A percentile compares a stretch with the other conserved stretches of the same genome.
Conservation (phyloP, 2,888 invertebrate genomes). For the Rhimphoctona megacephalus region DNA sequence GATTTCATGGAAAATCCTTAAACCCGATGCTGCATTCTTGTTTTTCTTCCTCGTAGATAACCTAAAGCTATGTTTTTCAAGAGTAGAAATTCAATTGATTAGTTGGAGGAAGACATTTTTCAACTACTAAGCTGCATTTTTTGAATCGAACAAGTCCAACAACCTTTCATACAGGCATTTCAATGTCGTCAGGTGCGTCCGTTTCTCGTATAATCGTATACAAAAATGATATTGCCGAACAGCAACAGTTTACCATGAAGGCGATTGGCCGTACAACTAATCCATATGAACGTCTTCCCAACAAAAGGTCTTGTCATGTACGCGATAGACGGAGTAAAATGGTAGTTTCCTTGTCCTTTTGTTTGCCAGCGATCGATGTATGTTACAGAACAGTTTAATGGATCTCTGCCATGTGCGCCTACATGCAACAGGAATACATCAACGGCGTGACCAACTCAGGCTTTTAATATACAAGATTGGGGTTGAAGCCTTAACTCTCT, state of each 20-base stretch:
- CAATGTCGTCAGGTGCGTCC: neutral
- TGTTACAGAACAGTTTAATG: slow-evolving; percentile 8
- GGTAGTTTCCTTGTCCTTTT: slow-evolving; percentile 8
- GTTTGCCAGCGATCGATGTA: slow-evolving; percentile 18
- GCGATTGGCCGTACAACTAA: neutral
- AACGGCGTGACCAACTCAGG: neutral
- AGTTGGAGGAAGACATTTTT: neutral
- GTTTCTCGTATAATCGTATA: neutral
- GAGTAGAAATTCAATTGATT: neutral
- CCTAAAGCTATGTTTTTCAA: neutral
- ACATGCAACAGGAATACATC: neutral
- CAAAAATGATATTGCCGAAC: neutral
- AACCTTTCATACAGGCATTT: neutral
- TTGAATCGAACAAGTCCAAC: too few species aligned
- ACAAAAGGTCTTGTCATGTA: slow-evolving; percentile 1
- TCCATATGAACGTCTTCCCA: neutral
- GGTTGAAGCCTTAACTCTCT: neutral
- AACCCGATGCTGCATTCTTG: neutral
- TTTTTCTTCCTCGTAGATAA: neutral
- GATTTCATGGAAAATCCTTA: slow-evolving; percentile 5
- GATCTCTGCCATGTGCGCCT: slow-evolving; percentile 6
- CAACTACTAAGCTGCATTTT: neutral
- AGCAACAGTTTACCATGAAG: neutral
- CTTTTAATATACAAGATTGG: neutral
- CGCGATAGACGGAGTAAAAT: neutral